Percentiles rank a stretch among this genome's conserved stretches.
These are phyloP conservation scores for Pachymerium ferrugineum DNA, from an alignment of 2,888 invertebrate genomes.

Conservation along the genomic window DNA sequence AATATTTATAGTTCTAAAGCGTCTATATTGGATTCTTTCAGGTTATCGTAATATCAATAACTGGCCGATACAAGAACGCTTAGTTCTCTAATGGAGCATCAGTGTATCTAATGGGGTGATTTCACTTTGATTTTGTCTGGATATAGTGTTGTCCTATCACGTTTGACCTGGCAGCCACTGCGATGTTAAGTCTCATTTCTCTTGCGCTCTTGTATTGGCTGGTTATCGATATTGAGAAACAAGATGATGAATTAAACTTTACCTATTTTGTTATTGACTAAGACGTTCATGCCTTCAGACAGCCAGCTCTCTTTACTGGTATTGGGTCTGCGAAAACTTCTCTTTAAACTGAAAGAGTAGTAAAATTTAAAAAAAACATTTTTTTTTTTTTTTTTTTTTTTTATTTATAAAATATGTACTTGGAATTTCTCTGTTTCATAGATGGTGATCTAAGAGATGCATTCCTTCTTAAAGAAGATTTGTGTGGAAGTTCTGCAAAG, in stretches of 20 bases:
- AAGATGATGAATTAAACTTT: slow-evolving; percentile 17
- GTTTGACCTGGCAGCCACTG: no score
- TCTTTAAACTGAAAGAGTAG: neutral
- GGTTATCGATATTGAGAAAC: no score
- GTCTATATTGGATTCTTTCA: neutral
- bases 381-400: no score
- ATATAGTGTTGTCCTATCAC: no score
- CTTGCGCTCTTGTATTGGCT: neutral
- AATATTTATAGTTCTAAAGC: neutral
- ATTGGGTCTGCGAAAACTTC: neutral
- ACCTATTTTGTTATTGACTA: slow-evolving; percentile 51
- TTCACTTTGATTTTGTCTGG: no score
- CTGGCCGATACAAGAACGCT: neutral
- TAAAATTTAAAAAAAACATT: no score
- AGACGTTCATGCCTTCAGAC: slow-evolving; percentile 48
- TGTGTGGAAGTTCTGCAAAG: neutral
- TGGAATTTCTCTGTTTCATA: neutral
- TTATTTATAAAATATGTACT: neutral
- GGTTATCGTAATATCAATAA: neutral
- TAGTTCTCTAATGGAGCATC: no score
- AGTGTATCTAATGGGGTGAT: no score
- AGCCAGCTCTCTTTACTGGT: slow-evolving; percentile 41
- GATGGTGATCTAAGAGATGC: neutral
- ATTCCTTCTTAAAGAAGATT: slow-evolving; percentile 7
- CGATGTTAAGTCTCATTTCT: no score